Base-by-base conservation (phyloP, 2,888 invertebrate genomes). In the Lamproptera curius region DNA sequence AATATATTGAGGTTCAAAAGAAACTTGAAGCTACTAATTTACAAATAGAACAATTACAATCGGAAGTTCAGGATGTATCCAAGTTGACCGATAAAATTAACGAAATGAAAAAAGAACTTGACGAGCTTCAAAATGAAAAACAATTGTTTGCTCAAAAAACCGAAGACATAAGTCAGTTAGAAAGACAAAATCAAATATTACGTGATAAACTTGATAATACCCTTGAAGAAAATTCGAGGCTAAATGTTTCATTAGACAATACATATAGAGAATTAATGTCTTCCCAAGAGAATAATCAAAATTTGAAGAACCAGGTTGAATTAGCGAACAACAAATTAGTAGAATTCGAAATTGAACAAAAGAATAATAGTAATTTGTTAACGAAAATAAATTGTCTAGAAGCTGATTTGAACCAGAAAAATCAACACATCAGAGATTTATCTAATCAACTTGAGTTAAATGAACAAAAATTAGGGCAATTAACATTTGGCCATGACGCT, bases 401-500 rank as follows among this genome's bases (percentile, higher is more conserved):
- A 64, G 56, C 67, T 17, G 84, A 86, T 44, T 61, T 83, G 36
- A 67, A 54, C 49, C 72, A 76, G 54, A 88, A 86, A 67, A 76
- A 86, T 59, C 52, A 53, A 16, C 70, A 81, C 54, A 76, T 88
- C 36, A 48, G 61, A 8, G 78, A 82, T 47, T 62, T 88, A 41
- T 53, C 70, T 15, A 66, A 63, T 44, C 75, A 78, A 61, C 56
- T 86, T 37, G 78, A 80, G 55, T 57, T 66, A 46, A 59, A 76
- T 26, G 76, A 77, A 51, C 72, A 78, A 62, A 73, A 73, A 56
- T 66, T 81, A 47, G 75, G 62, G 54, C 87, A 83, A 65, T 65
- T 76, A 34, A 75, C 76, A 55, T 81, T 73, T 65, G 89, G 89
- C 2, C 80, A 90, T 42, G 90, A 92, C 52, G 92, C 92, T 1